Conservation (phyloP, 2,888 invertebrate species). For the Ophioninae sp. region DNA sequence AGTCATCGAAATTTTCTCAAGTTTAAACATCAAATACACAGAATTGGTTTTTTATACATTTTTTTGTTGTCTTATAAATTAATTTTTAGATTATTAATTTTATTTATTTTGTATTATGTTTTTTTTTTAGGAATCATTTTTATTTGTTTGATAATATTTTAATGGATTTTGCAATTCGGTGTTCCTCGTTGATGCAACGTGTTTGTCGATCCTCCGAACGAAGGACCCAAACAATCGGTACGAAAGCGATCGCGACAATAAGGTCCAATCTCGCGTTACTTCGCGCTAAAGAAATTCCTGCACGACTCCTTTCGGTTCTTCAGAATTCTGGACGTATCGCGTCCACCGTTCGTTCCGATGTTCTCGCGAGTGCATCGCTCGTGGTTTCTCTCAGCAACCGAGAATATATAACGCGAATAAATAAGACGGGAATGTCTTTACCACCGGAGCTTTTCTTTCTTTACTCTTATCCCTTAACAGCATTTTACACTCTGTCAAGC, state of each 20-base stretch:
- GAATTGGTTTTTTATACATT: not conserved
- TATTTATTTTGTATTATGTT: too few relatives aligned
- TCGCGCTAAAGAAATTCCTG: not conserved
- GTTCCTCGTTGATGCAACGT: not conserved
- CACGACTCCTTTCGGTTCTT: not conserved
- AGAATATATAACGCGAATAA: not conserved
- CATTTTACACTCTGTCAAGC: too few relatives aligned
- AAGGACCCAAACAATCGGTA: not conserved
- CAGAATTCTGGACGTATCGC: not conserved
- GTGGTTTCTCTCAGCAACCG: not conserved
- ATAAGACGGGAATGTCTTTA: too few relatives aligned
- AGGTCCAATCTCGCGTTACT: not conserved
- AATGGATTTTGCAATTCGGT: not conserved
- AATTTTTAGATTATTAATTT: too few relatives aligned
- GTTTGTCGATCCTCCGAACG: not conserved
- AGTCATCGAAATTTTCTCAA: not conserved
- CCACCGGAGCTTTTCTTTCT: too few relatives aligned
- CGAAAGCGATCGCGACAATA: not conserved
- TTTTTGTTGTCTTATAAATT: too few relatives aligned
- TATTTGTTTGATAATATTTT: too few relatives aligned
- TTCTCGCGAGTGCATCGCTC: not conserved
- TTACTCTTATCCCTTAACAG: too few relatives aligned
- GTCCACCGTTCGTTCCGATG: constrained; percentile 2
- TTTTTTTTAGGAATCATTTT: too few relatives aligned
- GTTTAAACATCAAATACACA: not conserved